Evolutionary conservation across 2,113 vertebrate genomes (phyloP), one percentile per base, ranked within the genome.

Genomic region (Leptodactylus fuscus): DNA sequence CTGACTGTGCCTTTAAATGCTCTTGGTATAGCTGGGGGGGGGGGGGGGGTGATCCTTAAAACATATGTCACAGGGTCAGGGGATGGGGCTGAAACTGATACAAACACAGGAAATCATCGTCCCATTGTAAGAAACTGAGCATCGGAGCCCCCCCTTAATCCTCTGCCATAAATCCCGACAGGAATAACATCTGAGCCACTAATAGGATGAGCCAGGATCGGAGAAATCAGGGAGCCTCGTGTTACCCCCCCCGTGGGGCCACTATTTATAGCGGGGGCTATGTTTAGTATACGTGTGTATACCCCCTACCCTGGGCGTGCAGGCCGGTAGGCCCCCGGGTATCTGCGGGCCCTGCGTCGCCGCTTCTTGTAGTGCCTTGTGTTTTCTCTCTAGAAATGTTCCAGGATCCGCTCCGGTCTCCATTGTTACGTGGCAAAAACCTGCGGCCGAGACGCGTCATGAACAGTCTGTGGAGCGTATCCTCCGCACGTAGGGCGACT

Each of bases 91-190:
- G 20, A 82, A 55, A 27, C 65, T 41, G 48, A 82, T 38, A 82
- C 81, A 70, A 41, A 71, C 15, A 13, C 48, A 41, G 46, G 67
- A 82, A 82, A 29, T 29, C 22, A 16, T 55, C 9, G 46, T 13
- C 10, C 46, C 51, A 22, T 55, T 20, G 81, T 36, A 49, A 44
- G n/a, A n/a, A n/a, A n/a, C n/a, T n/a, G n/a, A n/a, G n/a, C 41
- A 29, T 41, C 69, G 27, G 81, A 46, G 81, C 55, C 75, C 36
- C 46, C 41, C 81, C 38, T n/a, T 75, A 75, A 83, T 83, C 81
- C 81, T 46, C 69, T 3, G 36, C 74, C 55, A 53, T 83, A 71
- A 83, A 58, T 48, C 32, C n/a, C 51, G 49, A 60, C 67, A 62
- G 70, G 75, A 83, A 71, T 74, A 83, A 74, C 69, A 5, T 55